Percentiles rank a stretch among this genome's conserved stretches.
Conservation (phyloP, 2,113 vertebrate genomes). For the Crocuta crocuta region DNA sequence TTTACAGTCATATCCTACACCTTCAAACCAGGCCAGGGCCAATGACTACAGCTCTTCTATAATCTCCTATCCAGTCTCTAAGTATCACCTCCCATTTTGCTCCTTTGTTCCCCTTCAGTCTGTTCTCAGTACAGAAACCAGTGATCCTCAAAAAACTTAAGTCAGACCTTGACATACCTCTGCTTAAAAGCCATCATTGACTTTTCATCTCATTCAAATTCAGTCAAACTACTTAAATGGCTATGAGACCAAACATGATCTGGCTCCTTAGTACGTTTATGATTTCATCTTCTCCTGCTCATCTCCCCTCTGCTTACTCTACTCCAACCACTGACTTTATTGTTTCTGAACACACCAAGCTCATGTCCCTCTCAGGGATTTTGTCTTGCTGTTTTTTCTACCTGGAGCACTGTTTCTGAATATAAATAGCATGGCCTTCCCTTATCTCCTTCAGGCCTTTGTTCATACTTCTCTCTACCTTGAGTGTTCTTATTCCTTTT, state of each 20-base stretch:
- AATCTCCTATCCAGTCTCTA: background rate
- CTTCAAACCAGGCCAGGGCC: background rate
- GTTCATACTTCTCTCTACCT: constrained; percentile 12
- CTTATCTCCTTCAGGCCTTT: background rate
- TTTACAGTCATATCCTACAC: background rate
- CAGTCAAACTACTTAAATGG: constrained; percentile 12
- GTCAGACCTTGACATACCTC: background rate
- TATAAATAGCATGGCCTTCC: background rate
- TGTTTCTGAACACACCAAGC: background rate
- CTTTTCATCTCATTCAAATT: constrained; percentile 37
- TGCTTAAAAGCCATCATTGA: constrained; percentile 24
- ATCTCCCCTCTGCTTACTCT: background rate
- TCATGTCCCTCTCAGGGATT: background rate
- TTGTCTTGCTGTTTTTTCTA: constrained; percentile 30
- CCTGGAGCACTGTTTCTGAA: background rate
- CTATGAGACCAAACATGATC: background rate
- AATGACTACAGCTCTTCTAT: background rate
- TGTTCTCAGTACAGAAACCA: background rate
- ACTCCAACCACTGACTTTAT: background rate
- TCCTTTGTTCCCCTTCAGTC: background rate
- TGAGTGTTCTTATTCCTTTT: background rate
- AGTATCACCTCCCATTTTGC: background rate
- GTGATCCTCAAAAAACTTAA: constrained; percentile 21
- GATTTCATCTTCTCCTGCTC: background rate
- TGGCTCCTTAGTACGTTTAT: background rate